These are phyloP conservation scores for Spongilla lacustris DNA, from an alignment of 37 sponge, comb jelly and placozoan species.

Conservation along the genomic window DNA sequence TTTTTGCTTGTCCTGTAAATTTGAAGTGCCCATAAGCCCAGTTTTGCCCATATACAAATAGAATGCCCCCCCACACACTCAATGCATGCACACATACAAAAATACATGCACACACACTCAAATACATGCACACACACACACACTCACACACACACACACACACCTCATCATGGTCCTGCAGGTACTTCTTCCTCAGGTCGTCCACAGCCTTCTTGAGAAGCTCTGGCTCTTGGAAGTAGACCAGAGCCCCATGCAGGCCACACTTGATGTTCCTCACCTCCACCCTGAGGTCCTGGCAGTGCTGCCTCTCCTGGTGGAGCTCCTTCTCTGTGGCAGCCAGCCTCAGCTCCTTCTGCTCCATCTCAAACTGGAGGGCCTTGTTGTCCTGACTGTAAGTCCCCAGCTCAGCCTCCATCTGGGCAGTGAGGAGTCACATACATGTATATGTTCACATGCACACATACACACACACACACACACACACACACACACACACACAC, in stretches of 20 bases:
- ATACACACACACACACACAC: background rate
- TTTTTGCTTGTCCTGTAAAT: too few relatives aligned
- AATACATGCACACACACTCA: background rate
- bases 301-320: conserved; percentile 82
- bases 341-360: conserved; percentile 76
- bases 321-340: conserved; percentile 89
- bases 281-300: conserved; percentile 79
- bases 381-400: conserved; percentile 78
- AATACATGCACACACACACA: background rate
- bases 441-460: background rate
- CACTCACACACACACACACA: background rate
- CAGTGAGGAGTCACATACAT: background rate
- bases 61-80: too few relatives aligned
- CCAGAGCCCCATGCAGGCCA: conserved; percentile 82
- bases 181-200: conserved; percentile 46
- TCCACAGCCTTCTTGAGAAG: conserved; percentile 85
- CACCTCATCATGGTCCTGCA: conserved; percentile 74
- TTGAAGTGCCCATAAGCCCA: too few relatives aligned
- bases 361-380: conserved; percentile 73
- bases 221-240: conserved; percentile 93
- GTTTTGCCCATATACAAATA: too few relatives aligned
- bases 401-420: conserved; percentile 93
- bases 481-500: background rate
- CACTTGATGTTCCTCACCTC: conserved; percentile 81
- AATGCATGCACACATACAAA: background rate